Evolutionary conservation across 1,140 invertebrate genomes (phyloP), one percentile per base, ranked within the genome.

Genomic region (Caerostris extrusa): DNA sequence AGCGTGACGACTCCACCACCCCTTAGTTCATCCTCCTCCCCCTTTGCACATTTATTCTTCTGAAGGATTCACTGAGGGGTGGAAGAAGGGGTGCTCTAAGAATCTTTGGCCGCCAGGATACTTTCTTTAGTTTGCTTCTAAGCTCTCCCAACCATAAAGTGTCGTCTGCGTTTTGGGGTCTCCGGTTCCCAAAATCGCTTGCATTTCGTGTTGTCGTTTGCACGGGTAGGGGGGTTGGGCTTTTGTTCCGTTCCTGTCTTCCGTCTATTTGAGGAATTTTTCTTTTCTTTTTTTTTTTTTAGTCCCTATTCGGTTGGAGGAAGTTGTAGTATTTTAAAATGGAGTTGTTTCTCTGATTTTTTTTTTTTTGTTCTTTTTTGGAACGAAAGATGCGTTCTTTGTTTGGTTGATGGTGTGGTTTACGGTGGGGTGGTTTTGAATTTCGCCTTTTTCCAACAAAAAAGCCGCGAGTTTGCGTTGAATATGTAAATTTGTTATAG

Each of bases 31-130:
- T 10, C n/a, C n/a, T 3, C 3, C 71, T 3, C 69, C 19, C 71
- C 8, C 34, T 50, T 53, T 34, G 71, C 71, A 77, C 71, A 77
- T 77, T 77, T 53, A 77, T 77, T 77, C 71, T 77, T 77, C 71
- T 3, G 34, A 12, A 77, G 34, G 71, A 77, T 77, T 77, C 53
- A 77, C 34, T 34, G 34, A 34, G 71, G 71, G 3, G 6, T 50
- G 71, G 17, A n/a, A 17, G 2, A 14, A 5, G 61, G 61, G 10
- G n/a, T 14, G 50, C 7, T 34, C 34, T 50, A 77, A 12, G 14
- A 77, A 12, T 77, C 10, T 53, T 64, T 53, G 10, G 71, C n/a
- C 71, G 8, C 34, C 5, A 77, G 34, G 71, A 77, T 77, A 77
- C 34, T 77, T 77, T 77, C 71, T 77, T 77, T 50, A 14, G 34